Evolutionary conservation across 2,113 vertebrate species (phyloP).

Genomic region (Takifugu flavidus): DNA sequence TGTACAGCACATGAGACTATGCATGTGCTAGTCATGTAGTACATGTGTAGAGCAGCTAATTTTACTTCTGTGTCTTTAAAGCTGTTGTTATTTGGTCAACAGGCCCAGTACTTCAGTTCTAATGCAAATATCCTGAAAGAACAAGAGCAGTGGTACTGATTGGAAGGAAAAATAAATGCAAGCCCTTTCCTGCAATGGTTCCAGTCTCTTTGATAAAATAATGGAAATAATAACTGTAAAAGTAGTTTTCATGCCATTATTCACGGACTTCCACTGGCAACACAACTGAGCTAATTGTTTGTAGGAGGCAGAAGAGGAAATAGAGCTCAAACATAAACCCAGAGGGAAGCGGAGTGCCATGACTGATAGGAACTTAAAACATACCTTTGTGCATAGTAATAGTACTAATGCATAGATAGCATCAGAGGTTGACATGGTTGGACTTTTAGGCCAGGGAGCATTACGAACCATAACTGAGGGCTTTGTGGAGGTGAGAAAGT

Average conservation of each 20-base stretch:
- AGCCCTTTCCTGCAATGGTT: too few relatives aligned
- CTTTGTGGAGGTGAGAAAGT: not conserved
- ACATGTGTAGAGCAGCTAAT: too few relatives aligned
- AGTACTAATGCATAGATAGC: slow-evolving; percentile 18
- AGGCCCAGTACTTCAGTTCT: too few relatives aligned
- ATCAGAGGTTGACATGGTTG: not conserved
- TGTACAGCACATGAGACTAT: too few relatives aligned
- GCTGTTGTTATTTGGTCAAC: too few relatives aligned
- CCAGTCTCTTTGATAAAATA: too few relatives aligned
- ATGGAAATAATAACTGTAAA: not conserved
- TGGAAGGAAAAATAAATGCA: too few relatives aligned
- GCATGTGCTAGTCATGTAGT: too few relatives aligned
- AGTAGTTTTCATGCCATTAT: not conserved
- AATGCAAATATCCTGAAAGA: too few relatives aligned
- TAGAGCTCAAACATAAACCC: slow-evolving; percentile 26
- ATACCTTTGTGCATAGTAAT: slow-evolving; percentile 9
- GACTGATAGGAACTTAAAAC: slow-evolving; percentile 7
- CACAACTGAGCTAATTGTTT: slow-evolving; percentile 40
- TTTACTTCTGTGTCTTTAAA: too few relatives aligned
- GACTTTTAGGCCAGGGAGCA: not conserved
- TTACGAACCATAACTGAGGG: slow-evolving; percentile 20
- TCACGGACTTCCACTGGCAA: slow-evolving; percentile 53
- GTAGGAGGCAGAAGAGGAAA: slow-evolving; percentile 19
- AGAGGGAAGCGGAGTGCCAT: slow-evolving; percentile 16
- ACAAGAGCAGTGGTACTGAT: too few relatives aligned